Evolutionary conservation across 2,888 invertebrate genomes (phyloP), one percentile per base, ranked within the genome.

Genomic region (Lasioglossum morio): DNA sequence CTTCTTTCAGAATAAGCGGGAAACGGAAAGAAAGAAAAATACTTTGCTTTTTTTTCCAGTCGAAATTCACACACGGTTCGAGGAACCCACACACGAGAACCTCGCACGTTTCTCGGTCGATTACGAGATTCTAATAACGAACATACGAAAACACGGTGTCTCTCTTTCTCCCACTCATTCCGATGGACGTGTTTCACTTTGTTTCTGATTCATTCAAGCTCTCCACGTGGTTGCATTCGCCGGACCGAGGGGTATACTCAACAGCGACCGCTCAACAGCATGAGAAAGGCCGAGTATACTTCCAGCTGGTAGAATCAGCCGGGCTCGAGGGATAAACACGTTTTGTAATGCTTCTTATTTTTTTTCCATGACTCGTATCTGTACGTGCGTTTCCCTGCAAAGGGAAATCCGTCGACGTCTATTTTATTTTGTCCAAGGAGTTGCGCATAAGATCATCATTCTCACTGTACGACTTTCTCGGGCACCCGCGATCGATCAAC

Each of bases 211-310:
- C 92, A 91, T 94, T 93, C 92, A 94, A 85, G 94, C 53, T 53
- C 93, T 93, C 93, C 87, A 92, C 91, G 89, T 91, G 92, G 93
- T 93, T 94, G 94, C 86, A 94, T 94, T 94, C 92, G 92, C 93
- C 93, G 94, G 93, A 93, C 89, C 93, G 93, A 92, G 94, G 92
- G 94, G 94, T 95, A 95, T 95, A 95, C 95, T 95, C 94, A 94
- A 90, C 94, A 94, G 93, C 93, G 92, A 95, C 94, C 95, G 91
- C 95, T 95, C 95, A 95, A 94, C 94, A 95, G 95, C 95, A 95
- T 95, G 95, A 95, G 95, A 95, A 95, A 91, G 95, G 95, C 95
- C 93, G 95, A 95, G 95, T 95, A 95, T 95, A 95, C 95, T 94
- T 95, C 94, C 93, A 93, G 92, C 93, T 94, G 94, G 94, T 93